These are phyloP conservation scores for Pteropus rufus DNA, from an alignment of 2,797 vertebrate genomes.

Conservation along the genomic window DNA sequence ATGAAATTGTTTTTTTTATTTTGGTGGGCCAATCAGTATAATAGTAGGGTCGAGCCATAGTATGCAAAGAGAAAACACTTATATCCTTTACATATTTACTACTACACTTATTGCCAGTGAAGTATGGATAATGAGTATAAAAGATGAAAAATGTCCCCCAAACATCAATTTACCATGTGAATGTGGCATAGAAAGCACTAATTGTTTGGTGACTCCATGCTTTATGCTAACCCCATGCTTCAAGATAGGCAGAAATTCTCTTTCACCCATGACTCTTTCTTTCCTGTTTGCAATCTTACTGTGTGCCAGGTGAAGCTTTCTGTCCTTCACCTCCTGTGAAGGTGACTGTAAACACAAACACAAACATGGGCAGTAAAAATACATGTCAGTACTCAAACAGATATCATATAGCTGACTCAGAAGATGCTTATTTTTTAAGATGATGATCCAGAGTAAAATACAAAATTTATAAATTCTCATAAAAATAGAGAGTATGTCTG, in stretches of 20 bases:
- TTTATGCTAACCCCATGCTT: neutral
- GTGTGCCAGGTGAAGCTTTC: neutral
- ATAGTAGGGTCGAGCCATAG: neutral
- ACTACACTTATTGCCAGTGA: neutral
- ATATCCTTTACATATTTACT: neutral
- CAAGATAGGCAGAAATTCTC: neutral
- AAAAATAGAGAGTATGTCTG: neutral
- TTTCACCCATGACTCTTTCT: neutral
- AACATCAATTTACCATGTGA: neutral
- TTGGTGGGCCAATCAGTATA: neutral
- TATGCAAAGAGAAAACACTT: neutral
- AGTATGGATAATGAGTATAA: neutral
- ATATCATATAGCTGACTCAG: neutral
- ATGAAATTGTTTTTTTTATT: constrained; percentile 31
- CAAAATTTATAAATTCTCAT: neutral
- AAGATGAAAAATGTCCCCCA: neutral
- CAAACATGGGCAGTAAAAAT: neutral
- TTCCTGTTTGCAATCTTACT: neutral
- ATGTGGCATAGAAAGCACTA: neutral
- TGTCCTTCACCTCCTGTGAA: neutral
- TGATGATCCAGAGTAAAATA: neutral
- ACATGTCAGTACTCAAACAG: neutral
- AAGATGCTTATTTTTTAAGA: neutral
- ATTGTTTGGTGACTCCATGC: neutral
- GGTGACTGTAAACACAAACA: neutral